Conservation (phyloP, 2,888 invertebrate species). For the Fragum fragum region DNA sequence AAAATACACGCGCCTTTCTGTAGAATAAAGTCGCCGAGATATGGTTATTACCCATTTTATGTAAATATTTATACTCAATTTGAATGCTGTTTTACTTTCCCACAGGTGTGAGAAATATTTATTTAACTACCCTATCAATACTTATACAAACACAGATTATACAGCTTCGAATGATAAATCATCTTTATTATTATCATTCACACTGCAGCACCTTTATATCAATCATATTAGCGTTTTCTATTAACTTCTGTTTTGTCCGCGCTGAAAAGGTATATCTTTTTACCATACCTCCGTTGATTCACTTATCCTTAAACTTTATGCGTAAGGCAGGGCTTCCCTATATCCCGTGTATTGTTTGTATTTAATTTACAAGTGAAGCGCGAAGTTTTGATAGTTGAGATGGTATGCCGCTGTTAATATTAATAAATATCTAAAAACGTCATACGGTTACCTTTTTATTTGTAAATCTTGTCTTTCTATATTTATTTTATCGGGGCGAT, state of each 20-base stretch:
- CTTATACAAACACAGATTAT: slow-evolving; percentile 42
- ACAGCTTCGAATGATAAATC: slow-evolving; percentile 44
- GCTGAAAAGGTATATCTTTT: slow-evolving; percentile 22
- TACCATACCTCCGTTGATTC: slow-evolving; percentile 17
- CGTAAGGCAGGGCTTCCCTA: slow-evolving; percentile 10
- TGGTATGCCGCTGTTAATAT: slow-evolving; percentile 47
- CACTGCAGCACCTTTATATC: slow-evolving; percentile 15
- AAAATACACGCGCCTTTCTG: slow-evolving; percentile 6
- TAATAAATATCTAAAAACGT: slow-evolving; percentile 63
- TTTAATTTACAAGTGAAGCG: slow-evolving; percentile 27
- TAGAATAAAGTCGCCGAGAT: neutral
- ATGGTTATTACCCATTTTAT: slow-evolving; percentile 42
- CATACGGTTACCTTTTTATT: slow-evolving; percentile 43
- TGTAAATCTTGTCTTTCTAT: slow-evolving; percentile 41
- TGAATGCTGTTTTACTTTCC: slow-evolving; percentile 35
- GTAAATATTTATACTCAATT: slow-evolving; percentile 55
- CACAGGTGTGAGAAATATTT: slow-evolving; percentile 47
- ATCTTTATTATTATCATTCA: slow-evolving; percentile 40
- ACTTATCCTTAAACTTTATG: slow-evolving; percentile 29
- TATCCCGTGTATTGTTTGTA: slow-evolving; percentile 19
- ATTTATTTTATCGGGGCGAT: slow-evolving; percentile 48
- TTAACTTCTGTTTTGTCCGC: slow-evolving; percentile 25
- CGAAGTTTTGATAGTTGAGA: slow-evolving; percentile 25
- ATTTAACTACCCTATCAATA: slow-evolving; percentile 22
- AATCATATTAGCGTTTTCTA: slow-evolving; percentile 29